Conservation (phyloP, 2,888 invertebrate species). For the Tipula confusa region DNA sequence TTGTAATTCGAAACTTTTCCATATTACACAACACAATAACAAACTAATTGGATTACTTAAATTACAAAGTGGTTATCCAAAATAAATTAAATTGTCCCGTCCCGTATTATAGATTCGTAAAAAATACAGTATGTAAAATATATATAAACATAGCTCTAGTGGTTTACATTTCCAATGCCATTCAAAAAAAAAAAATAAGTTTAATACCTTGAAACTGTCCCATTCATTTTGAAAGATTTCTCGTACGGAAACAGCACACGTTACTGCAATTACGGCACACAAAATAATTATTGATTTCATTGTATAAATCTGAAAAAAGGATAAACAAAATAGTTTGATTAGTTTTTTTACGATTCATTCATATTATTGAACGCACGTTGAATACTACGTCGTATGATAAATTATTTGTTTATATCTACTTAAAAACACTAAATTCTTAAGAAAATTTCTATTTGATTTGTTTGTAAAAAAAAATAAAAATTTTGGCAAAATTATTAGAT, state of each 20-base stretch:
- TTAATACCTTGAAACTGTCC: not conserved
- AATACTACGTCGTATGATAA: not conserved
- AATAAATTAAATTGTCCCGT: not conserved
- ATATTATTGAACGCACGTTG: not conserved
- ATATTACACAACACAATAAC: not conserved
- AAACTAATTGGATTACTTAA: not conserved
- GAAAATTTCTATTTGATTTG: not conserved
- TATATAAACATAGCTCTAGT: not conserved
- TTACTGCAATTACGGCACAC: not conserved
- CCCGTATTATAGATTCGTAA: not conserved
- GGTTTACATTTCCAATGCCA: not conserved
- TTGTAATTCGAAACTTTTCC: too few species aligned
- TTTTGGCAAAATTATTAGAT: not conserved
- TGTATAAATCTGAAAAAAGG: not conserved
- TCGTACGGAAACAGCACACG: not conserved
- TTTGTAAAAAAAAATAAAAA: not conserved
- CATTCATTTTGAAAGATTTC: slow-evolving; percentile 14
- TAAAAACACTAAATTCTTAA: not conserved
- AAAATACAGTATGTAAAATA: not conserved
- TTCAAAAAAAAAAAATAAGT: not conserved
- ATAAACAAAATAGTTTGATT: not conserved
- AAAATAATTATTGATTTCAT: not conserved
- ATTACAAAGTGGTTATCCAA: not conserved
- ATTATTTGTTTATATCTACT: not conserved
- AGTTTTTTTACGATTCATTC: not conserved